Evolutionary conservation across 2,797 vertebrate genomes (phyloP), one percentile per base, ranked within the genome.

Genomic region (Liparis tanakae): DNA sequence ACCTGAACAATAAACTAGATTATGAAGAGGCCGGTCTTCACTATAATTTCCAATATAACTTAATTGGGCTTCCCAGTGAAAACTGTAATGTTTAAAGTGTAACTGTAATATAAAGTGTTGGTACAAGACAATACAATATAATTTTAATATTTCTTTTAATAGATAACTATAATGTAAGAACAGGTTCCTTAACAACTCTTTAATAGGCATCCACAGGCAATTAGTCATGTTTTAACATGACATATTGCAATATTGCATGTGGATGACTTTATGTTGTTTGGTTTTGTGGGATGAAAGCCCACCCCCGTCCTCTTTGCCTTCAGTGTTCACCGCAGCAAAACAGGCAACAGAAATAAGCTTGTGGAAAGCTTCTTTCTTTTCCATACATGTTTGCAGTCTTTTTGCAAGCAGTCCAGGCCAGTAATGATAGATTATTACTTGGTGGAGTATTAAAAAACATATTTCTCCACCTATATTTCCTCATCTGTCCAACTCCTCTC

Each of bases 351-450:
- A 89, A 89, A 88, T 84, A 87, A 77, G 74, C 57, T 79, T 13
- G 80, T 81, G 84, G 81, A 88, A 86, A 87, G 58, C 66, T 51
- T 74, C 84, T 89, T 85, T 88, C n/a, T 85, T 25, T 25, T n/a
- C 87, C 76, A 82, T 87, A 92, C 77, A 89, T 91, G 89, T 89
- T 91, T 86, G 79, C 65, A 76, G 82, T 90, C 64, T 84, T 80
- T 92, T 87, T 92, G 87, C 85, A 58, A 81, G 64, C 60, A 85
- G 55, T 82, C 90, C 90, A 87, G 78, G 57, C 48, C 78, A 74
- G 66, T 93, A 93, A 94, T 93, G 85, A 92, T 83, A 87, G 87
- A 86, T 89, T 91, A 81, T 84, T 87, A 85, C 80, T 67, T 46
- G 51, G 81, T 84, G 76, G 79, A 86, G 76, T 5, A 53, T 1